A percentile compares a stretch with the other conserved stretches of the same genome.
phyloP scores from a whole-genome alignment of 2,113 vertebrate species.

The Pogonocichla stellata region DNA sequence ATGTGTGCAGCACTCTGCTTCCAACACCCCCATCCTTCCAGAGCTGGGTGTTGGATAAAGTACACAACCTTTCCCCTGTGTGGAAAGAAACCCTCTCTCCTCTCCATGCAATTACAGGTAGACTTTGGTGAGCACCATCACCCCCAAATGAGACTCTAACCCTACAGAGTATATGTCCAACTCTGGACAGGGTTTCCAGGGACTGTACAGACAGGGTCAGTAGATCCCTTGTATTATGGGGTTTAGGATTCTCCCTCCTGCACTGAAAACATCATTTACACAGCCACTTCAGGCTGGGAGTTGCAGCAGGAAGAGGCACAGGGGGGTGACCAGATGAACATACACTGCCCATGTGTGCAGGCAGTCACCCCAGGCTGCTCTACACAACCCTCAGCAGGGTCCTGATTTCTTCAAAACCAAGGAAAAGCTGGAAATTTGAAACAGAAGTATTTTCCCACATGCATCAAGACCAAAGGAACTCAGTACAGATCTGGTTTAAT shows the following conservation, averaged over 20 bases:
- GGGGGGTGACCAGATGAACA: not conserved
- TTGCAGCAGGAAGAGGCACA: fast-evolving
- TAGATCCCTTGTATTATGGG: fast-evolving
- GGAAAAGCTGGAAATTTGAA: not conserved
- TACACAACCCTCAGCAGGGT: too few species aligned
- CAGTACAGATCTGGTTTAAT: not conserved
- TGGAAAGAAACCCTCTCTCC: not conserved
- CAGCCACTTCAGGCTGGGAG: not conserved
- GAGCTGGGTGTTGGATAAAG: not conserved
- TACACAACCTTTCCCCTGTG: not conserved
- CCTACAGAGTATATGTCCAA: too few species aligned
- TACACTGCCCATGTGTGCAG: not conserved
- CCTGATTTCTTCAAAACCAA: not conserved
- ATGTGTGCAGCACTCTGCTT: fast-evolving
- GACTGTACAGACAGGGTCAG: too few species aligned
- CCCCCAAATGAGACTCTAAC: too few species aligned
- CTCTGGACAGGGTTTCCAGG: too few species aligned
- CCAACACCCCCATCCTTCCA: not conserved
- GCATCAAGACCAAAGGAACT: not conserved
- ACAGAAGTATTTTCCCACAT: not conserved
- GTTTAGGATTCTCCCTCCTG: not conserved
- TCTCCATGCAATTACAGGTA: not conserved
- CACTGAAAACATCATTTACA: not conserved
- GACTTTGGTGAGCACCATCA: too few species aligned
- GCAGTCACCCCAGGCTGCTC: not conserved